Evolutionary conservation across 2,113 vertebrate genomes (phyloP), one percentile per base, ranked within the genome.

Genomic region (Plectropomus leopardus): DNA sequence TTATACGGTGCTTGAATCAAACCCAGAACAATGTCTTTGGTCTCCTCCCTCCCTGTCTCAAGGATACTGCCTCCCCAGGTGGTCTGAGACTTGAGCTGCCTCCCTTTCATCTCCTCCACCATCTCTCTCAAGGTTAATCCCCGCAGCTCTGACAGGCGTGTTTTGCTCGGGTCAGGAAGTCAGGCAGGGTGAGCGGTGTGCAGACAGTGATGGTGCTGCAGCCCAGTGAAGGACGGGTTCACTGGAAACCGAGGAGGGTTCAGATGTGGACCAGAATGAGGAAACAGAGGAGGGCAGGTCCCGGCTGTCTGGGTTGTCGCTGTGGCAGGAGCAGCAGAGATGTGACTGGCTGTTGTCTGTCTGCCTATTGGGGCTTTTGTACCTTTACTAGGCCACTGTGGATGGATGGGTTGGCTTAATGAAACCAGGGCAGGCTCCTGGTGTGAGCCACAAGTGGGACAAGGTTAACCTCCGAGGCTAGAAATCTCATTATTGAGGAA

Each of bases 91-190:
- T 48, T 5, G 1, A 64, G 40, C 64, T 24, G 71, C 34, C 42
- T 72, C 57, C 74, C 36, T 67, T 60, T 51, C 72, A 70, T 45
- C 70, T 50, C 76, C 48, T 70, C 28, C 40, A 4, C 64, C 54
- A 5, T 58, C 80, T 28, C 13, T 59, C 80, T 81, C 71, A 81
- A 89, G 86, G 86, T 92, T 86, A 88, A 87, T 84, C 78, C 84
- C 21, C 1, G 26, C 55, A 21, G 44, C 59, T 86, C 59, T 63
- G 81, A 79, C 75, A 81, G 75, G 47, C 61, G 32, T 67, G 73
- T 68, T 83, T 76, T 84, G 28, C 57, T 44, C 21, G 3, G 84
- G 81, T 85, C 54, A 87, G 82, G 50, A 67, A 64, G 79, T 75
- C 74, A 21, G 73, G 45, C 72, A 0, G 72, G 69, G 63, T 23